A percentile compares a stretch with the other conserved stretches of the same genome.
These are phyloP conservation scores for Lucilia sericata DNA, from an alignment of 1,140 invertebrate species.

Conservation along the genomic window DNA sequence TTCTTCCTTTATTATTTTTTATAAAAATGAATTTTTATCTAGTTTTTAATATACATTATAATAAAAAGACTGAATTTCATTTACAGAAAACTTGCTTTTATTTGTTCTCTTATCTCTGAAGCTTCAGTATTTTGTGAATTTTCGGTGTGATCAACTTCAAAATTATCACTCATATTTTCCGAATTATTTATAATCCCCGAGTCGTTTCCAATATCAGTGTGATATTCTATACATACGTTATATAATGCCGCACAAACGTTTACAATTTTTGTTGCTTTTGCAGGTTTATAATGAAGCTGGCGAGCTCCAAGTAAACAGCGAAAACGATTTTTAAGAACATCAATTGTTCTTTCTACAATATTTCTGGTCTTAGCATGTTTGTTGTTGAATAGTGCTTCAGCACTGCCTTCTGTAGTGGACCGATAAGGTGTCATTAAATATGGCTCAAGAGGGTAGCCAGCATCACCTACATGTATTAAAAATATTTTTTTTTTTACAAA, in stretches of 20 bases:
- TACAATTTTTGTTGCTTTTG: neutral
- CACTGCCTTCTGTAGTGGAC: too few relatives aligned
- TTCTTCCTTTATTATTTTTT: too few relatives aligned
- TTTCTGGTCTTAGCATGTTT: constrained; percentile 41
- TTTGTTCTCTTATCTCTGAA: too few relatives aligned
- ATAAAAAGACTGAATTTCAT: too few relatives aligned
- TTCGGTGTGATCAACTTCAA: too few relatives aligned
- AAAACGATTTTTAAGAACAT: neutral
- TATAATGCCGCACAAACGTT: neutral
- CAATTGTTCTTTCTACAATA: constrained; percentile 27
- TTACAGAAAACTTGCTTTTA: too few relatives aligned
- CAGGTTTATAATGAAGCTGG: neutral
- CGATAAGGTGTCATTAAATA: constrained; percentile 31
- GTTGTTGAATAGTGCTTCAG: constrained; percentile 32
- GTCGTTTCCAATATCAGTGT: neutral
- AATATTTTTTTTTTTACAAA: too few relatives aligned
- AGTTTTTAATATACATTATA: too few relatives aligned
- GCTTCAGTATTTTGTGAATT: too few relatives aligned
- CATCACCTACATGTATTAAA: constrained; percentile 8
- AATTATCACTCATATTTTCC: too few relatives aligned
- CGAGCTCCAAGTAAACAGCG: neutral
- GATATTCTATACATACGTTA: neutral
- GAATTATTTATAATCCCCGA: too few relatives aligned
- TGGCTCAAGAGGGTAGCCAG: constrained; percentile 34
- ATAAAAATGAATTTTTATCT: too few relatives aligned